A percentile compares a stretch with the other conserved stretches of the same genome.
phyloP scores from a whole-genome alignment of 2,888 invertebrate species.

The Tachina fera region DNA sequence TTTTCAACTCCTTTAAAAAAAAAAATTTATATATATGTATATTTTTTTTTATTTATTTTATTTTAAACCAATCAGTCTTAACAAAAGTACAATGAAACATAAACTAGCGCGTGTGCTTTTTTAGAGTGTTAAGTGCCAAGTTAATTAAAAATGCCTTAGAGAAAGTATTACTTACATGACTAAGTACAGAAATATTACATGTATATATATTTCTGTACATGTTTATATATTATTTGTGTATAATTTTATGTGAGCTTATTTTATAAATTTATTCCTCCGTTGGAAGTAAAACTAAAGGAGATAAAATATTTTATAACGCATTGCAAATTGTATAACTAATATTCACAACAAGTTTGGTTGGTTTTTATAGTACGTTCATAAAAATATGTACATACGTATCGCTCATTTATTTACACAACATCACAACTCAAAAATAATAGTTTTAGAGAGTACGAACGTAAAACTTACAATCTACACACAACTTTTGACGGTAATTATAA shows the following conservation, averaged over 20 bases:
- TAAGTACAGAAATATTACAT: constrained; percentile 29
- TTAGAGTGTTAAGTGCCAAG: constrained; percentile 23
- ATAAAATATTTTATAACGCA: constrained; percentile 43
- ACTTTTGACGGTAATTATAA: too few relatives aligned
- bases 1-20: too few relatives aligned
- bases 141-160: constrained; percentile 65
- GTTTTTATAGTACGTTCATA: constrained; percentile 5
- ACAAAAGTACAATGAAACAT: background rate
- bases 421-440: too few relatives aligned
- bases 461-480: too few relatives aligned
- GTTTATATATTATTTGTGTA: background rate
- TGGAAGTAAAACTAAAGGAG: constrained; percentile 17
- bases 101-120: background rate
- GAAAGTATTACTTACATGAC: background rate
- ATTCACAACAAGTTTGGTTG: constrained; percentile 34
- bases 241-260: constrained; percentile 10
- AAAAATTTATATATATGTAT: too few relatives aligned
- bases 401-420: constrained; percentile 28
- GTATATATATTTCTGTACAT: too few relatives aligned
- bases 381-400: background rate
- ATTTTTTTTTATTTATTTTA: too few relatives aligned
- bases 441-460: too few relatives aligned
- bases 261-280: background rate
- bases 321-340: constrained; percentile 61
- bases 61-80: too few relatives aligned